Conservation (phyloP, 1,140 invertebrate species). For the Bombus sylvicola region DNA sequence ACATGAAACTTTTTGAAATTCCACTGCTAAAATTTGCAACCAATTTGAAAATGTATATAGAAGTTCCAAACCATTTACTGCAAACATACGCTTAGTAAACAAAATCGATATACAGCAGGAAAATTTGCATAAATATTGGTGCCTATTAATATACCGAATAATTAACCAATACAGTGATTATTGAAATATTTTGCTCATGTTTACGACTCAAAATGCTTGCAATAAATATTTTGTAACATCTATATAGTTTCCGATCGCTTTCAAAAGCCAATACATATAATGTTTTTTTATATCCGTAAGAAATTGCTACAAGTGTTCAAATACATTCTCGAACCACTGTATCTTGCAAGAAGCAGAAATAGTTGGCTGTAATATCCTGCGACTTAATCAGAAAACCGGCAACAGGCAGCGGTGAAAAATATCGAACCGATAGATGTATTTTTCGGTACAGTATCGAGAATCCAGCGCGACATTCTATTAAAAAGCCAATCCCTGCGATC, state of each 20-base stretch:
- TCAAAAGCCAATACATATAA: too few species aligned
- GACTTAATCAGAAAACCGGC: conserved; percentile 8
- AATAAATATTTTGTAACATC: too few species aligned
- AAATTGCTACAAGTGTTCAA: too few species aligned
- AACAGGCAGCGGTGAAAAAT: background rate
- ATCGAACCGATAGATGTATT: background rate
- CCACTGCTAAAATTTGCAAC: too few species aligned
- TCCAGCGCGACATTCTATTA: conserved; percentile 5
- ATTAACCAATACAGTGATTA: too few species aligned
- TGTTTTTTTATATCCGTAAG: too few species aligned
- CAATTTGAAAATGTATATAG: background rate
- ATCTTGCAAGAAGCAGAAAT: background rate
- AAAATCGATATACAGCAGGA: background rate
- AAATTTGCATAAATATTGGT: too few species aligned
- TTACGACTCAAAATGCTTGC: too few species aligned
- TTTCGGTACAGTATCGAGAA: background rate
- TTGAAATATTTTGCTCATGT: too few species aligned
- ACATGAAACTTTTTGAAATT: too few species aligned
- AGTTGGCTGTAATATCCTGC: background rate
- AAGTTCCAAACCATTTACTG: background rate
- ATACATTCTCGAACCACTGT: background rate
- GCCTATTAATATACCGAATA: too few species aligned
- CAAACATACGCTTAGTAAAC: background rate
- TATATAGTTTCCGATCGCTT: too few species aligned
- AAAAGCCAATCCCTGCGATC: conserved; percentile 21